Evolutionary conservation across 2,113 vertebrate species (phyloP).

Genomic region (Parotia lawesii): DNA sequence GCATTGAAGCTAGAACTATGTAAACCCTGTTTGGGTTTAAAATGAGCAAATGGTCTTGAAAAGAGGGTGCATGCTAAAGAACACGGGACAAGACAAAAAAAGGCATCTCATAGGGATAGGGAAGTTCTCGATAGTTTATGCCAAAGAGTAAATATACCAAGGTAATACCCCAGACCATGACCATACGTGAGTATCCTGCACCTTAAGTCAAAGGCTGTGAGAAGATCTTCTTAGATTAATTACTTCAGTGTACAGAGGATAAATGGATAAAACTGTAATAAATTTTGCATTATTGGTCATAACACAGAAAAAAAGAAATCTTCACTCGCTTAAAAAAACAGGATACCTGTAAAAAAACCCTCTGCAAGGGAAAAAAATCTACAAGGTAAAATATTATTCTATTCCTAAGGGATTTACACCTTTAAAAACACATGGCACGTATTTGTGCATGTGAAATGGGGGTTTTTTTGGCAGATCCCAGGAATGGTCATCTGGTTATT

Average conservation of each 20-base stretch:
- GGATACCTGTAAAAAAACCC: neutral
- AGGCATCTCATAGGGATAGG: neutral
- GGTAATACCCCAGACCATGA: neutral
- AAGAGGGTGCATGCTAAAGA: neutral
- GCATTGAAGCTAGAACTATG: neutral
- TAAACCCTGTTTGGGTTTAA: neutral
- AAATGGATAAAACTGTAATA: neutral
- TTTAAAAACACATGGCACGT: neutral
- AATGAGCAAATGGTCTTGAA: neutral
- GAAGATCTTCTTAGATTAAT: neutral
- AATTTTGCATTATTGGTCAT: neutral
- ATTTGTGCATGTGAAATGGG: neutral
- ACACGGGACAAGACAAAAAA: neutral
- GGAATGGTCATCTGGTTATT: neutral
- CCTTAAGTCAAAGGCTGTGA: neutral
- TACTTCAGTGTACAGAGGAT: neutral
- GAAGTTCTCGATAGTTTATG: neutral
- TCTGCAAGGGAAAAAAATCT: neutral
- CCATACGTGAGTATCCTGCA: neutral
- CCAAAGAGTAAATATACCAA: neutral
- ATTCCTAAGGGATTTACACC: neutral
- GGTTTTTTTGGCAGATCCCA: neutral
- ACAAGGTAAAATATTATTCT: neutral
- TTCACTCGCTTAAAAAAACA: accelerated
- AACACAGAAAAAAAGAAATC: neutral